phyloP scores from a whole-genome alignment of 1,140 invertebrate genomes.

The Drosophila takahashii region DNA sequence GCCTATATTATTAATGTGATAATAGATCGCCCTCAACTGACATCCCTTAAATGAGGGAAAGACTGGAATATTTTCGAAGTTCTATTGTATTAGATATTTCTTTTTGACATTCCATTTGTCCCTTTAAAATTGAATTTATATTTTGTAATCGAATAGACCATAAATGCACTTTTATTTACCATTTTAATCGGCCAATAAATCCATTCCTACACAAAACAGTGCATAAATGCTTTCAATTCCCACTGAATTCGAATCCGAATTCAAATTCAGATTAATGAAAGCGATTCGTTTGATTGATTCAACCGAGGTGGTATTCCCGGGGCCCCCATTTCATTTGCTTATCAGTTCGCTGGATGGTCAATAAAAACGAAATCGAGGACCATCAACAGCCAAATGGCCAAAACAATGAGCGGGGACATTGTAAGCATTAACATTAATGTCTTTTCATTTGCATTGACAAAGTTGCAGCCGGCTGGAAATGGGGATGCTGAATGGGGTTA shows the following conservation, averaged over 20 bases:
- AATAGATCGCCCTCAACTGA: not conserved
- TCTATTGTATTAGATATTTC: too few species aligned
- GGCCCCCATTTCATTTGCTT: conserved; percentile 32
- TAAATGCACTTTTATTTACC: not conserved
- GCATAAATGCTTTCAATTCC: conserved; percentile 8
- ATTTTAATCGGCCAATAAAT: conserved; percentile 5
- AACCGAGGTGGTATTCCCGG: conserved; percentile 1
- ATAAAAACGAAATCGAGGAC: conserved; percentile 36
- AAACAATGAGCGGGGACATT: conserved; percentile 37
- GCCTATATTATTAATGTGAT: too few species aligned
- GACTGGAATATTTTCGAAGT: too few species aligned
- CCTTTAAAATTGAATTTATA: not conserved
- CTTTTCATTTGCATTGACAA: conserved; percentile 47
- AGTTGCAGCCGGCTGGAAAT: conserved; percentile 22
- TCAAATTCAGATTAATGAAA: conserved; percentile 28
- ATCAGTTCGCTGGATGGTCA: conserved; percentile 34
- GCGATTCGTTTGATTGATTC: conserved; percentile 42
- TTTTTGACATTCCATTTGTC: not conserved
- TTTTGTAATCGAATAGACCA: not conserved
- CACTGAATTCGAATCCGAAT: not conserved
- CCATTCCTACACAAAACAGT: not conserved
- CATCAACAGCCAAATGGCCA: conserved; percentile 43
- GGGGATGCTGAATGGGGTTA: conserved; percentile 41
- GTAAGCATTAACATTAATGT: conserved; percentile 46
- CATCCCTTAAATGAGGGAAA: not conserved